Evolutionary conservation across 1,140 invertebrate species (phyloP), one percentile per base, ranked within the genome.

Genomic region (Drosophila melanogaster): DNA sequence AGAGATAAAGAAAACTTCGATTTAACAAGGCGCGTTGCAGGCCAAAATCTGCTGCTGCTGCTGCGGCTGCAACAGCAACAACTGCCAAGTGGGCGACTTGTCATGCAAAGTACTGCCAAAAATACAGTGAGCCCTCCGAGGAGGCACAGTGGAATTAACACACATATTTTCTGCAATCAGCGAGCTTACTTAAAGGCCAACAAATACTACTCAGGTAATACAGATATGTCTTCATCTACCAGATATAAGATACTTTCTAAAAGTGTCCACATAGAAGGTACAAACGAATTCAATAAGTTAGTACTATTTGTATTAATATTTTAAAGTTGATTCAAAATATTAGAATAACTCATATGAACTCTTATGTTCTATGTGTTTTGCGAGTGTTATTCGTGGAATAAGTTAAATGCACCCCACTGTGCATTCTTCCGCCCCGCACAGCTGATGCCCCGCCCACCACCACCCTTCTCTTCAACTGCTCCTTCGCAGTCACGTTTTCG

Each of bases 401-500:
- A 15, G 33, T 11, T 2, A 11, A 60, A 17, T 38, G 14, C 53
- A 49, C 30, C 50, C 66, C 50, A 64, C 53, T 46, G 35, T 41
- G 41, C 37, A 43, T 62, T 58, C 57, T 38, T 35, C 47, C 49
- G 33, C 56, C 30, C 43, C 40, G n/a, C 24, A 35, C 49, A 51
- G 49, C 49, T 51, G 49, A 38, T 37, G n/a, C 17, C 41, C 37
- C 30, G 33, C 17, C 59, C 56, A 24, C 49, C 24, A 0, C 41
- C 41, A 12, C 17, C 14, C 26, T 26, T 30, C 24, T 35, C 47
- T 37, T 46, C 35, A 11, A 30, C 24, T 37, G 75, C 64, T 86
- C 61, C 65, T 72, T 64, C 46, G 19, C 69, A 83, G 84, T 83
- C 83, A 87, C 83, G 83, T 87, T 86, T 62, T 67, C 41, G 55